Evolutionary conservation across 2,113 vertebrate genomes (phyloP).

Genomic region (Hirundichthys speculiger): DNA sequence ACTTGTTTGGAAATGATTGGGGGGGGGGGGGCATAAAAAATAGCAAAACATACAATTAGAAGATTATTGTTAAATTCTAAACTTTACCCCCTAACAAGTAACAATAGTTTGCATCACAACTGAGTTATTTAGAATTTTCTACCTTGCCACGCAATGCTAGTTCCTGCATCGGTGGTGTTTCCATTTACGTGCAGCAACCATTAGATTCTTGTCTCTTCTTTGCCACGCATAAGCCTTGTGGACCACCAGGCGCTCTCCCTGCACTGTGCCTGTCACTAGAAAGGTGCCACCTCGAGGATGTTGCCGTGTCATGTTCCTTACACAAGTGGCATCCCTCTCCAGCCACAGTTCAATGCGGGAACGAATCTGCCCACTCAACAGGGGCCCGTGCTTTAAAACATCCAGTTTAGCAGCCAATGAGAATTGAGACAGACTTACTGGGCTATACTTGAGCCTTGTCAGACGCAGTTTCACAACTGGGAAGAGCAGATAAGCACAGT

Average conservation of each 20-base stretch:
- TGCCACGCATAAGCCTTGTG: conserved; percentile 85
- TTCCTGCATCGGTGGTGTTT: conserved; percentile 81
- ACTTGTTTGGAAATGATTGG: conserved; percentile 12
- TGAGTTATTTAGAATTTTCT: neutral
- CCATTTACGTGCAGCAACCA: conserved; percentile 80
- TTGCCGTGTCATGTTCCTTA: conserved; percentile 84
- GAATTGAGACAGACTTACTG: conserved; percentile 77
- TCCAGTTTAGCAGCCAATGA: conserved; percentile 80
- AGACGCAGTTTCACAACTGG: conserved; percentile 86
- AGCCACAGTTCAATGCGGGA: conserved; percentile 82
- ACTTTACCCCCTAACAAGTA: neutral
- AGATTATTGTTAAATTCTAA: conserved; percentile 6
- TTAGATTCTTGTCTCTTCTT: conserved; percentile 81
- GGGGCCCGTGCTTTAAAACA: conserved; percentile 83
- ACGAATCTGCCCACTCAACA: conserved; percentile 78
- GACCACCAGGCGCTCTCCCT: conserved; percentile 81
- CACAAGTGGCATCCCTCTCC: conserved; percentile 84
- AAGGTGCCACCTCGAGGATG: conserved; percentile 78
- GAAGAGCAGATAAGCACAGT: conserved; percentile 19
- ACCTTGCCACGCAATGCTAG: conserved; percentile 35
- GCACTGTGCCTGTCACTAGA: conserved; percentile 80
- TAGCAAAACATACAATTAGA: conserved; percentile 18
- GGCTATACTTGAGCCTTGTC: conserved; percentile 75
- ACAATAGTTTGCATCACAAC: neutral
- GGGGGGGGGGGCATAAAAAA: neutral